These are phyloP conservation scores for Crossaster papposus DNA, from an alignment of 53 echinoderm and acorn worm genomes.

Conservation along the genomic window DNA sequence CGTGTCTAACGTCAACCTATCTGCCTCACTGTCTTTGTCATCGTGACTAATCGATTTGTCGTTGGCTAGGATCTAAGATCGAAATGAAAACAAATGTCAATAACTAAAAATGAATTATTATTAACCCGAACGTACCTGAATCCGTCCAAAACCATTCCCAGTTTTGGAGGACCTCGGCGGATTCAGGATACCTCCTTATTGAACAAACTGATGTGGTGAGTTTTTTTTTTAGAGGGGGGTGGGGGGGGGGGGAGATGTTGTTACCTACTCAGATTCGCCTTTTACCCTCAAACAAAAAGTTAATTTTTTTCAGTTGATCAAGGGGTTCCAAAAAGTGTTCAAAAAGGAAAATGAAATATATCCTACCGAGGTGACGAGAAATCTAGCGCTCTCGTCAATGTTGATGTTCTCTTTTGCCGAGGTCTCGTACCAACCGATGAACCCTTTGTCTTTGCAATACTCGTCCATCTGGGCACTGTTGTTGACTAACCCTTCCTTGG, in stretches of 20 bases:
- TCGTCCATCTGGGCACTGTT: conserved; percentile 98
- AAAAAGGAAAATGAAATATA: neutral
- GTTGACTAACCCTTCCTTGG: conserved; percentile 97
- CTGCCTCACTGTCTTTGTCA: conserved; percentile 75
- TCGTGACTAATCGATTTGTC: conserved; percentile 87
- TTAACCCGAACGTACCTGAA: too few species aligned
- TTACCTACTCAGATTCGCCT: too few species aligned
- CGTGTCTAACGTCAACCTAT: conserved; percentile 66
- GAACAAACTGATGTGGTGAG: too few species aligned
- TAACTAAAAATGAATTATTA: neutral
- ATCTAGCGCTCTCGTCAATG: conserved; percentile 95
- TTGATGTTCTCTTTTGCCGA: conserved; percentile 99
- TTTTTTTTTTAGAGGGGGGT: too few species aligned
- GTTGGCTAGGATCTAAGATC: conserved; percentile 82
- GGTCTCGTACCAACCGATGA: conserved; percentile 98
- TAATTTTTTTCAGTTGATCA: too few species aligned
- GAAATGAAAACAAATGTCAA: neutral
- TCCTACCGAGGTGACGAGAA: conserved; percentile 93
- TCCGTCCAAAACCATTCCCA: too few species aligned
- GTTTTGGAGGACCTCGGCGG: too few species aligned
- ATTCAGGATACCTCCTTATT: too few species aligned
- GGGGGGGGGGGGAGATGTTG: too few species aligned
- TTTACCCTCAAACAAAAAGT: too few species aligned
- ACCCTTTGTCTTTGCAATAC: conserved; percentile 98
- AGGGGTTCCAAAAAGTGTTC: too few species aligned